Percentiles rank a stretch among this genome's conserved stretches.
phyloP scores from a whole-genome alignment of 2,797 vertebrate genomes.

The Tiaroga cobitis region DNA sequence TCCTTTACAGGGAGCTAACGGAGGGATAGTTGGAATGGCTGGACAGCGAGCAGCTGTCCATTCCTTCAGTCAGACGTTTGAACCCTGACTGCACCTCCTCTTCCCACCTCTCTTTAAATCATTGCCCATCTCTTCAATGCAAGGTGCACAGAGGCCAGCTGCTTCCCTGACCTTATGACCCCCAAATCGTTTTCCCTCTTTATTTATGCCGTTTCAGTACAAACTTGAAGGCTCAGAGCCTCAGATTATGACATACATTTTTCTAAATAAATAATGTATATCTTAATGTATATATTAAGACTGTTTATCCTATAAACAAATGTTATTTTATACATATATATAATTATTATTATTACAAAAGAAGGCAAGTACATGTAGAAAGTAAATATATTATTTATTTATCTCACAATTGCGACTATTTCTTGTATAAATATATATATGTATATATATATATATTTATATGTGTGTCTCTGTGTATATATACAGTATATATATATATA shows the following conservation, averaged over 20 bases:
- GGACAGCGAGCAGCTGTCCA: conserved; percentile 73
- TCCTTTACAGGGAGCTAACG: conserved; percentile 70
- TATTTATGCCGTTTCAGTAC: conserved; percentile 9
- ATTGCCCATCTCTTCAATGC: conserved; percentile 10
- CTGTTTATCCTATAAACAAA: neutral
- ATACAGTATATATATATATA: too few relatives aligned
- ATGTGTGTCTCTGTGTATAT: too few relatives aligned
- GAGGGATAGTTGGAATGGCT: conserved; percentile 80
- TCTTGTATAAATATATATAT: too few relatives aligned
- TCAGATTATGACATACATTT: neutral
- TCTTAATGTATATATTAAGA: neutral
- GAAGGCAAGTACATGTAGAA: neutral
- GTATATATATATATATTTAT: too few relatives aligned
- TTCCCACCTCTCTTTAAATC: conserved; percentile 1
- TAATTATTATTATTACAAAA: neutral
- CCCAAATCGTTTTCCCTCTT: neutral
- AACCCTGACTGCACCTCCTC: conserved; percentile 36
- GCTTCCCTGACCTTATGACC: conserved; percentile 19
- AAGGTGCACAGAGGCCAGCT: conserved; percentile 49
- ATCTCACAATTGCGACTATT: too few relatives aligned
- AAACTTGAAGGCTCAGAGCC: neutral
- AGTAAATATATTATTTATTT: too few relatives aligned
- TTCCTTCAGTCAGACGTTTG: conserved; percentile 71
- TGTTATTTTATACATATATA: too few relatives aligned
- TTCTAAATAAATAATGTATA: neutral